phyloP scores from a whole-genome alignment of 2,797 vertebrate species.

The Hoplostethus mediterraneus region DNA sequence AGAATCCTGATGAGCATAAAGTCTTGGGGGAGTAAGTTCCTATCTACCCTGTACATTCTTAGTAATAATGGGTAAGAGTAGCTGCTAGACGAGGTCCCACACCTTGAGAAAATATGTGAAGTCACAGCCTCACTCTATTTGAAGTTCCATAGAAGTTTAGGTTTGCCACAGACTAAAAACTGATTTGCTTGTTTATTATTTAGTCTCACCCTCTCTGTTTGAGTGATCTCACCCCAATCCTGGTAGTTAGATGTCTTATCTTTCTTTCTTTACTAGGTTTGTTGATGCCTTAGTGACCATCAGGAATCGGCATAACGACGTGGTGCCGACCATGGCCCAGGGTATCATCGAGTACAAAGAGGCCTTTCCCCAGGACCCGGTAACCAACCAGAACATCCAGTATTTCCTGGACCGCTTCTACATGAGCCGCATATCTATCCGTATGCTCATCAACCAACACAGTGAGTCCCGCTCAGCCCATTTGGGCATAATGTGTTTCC shows the following conservation, averaged over 20 bases:
- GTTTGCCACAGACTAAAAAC: too few relatives aligned
- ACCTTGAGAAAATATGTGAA: not conserved
- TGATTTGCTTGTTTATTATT: too few relatives aligned
- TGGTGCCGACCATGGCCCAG: constrained; percentile 96
- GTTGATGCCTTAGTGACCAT: constrained; percentile 91
- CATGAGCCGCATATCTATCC: constrained; percentile 97
- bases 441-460: constrained; percentile 98
- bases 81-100: not conserved
- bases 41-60: not conserved
- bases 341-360: constrained; percentile 96
- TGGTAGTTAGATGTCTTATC: not conserved
- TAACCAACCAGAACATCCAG: constrained; percentile 96
- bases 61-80: not conserved
- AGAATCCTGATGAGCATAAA: constrained; percentile 89
- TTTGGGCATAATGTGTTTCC: too few relatives aligned
- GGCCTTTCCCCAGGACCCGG: constrained; percentile 87
- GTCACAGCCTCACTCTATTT: not conserved
- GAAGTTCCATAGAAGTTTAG: too few relatives aligned
- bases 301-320: constrained; percentile 96
- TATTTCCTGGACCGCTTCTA: constrained; percentile 98
- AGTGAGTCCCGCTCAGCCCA: constrained; percentile 80
- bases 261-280: constrained; percentile 81
- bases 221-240: not conserved
- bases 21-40: constrained; percentile 90
- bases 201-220: too few relatives aligned